These are phyloP conservation scores for Etheostoma perlongum DNA, from an alignment of 2,797 vertebrate species.

Conservation along the genomic window DNA sequence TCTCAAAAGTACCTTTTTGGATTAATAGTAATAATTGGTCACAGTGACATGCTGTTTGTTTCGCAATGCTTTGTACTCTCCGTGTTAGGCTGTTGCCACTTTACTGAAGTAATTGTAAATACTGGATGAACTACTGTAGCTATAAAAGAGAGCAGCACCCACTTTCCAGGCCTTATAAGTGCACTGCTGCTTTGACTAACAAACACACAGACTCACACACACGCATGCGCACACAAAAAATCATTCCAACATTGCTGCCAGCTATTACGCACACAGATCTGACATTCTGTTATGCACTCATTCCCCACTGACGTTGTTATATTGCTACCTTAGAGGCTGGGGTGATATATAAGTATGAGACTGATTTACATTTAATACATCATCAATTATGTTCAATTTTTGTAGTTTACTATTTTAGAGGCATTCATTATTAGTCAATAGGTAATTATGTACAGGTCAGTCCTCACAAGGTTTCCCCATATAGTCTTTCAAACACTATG, in stretches of 20 bases:
- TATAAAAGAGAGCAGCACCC: conserved; percentile 60
- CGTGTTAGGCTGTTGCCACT: conserved; percentile 59
- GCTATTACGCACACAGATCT: conserved; percentile 50
- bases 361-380: conserved; percentile 46
- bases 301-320: conserved; percentile 42
- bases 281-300: conserved; percentile 43
- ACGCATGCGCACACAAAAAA: conserved; percentile 40
- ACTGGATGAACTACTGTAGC: conserved; percentile 59
- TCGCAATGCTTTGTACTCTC: conserved; percentile 44
- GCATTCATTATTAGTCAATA: conserved; percentile 29
- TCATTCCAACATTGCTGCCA: conserved; percentile 62
- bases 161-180: conserved; percentile 87
- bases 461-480: conserved; percentile 9
- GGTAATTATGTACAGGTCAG: conserved; percentile 5
- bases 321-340: conserved; percentile 40
- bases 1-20: conserved; percentile 15
- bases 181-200: conserved; percentile 70
- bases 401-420: conserved; percentile 27
- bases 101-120: conserved; percentile 56
- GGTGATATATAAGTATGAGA: conserved; percentile 44
- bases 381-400: conserved; percentile 36
- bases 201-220: conserved; percentile 59
- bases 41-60: conserved; percentile 70
- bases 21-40: conserved; percentile 35
- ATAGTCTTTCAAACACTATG: conserved; percentile 10